These are phyloP conservation scores for Drosophila chauvacae DNA, from an alignment of 1,140 invertebrate species.

Conservation along the genomic window DNA sequence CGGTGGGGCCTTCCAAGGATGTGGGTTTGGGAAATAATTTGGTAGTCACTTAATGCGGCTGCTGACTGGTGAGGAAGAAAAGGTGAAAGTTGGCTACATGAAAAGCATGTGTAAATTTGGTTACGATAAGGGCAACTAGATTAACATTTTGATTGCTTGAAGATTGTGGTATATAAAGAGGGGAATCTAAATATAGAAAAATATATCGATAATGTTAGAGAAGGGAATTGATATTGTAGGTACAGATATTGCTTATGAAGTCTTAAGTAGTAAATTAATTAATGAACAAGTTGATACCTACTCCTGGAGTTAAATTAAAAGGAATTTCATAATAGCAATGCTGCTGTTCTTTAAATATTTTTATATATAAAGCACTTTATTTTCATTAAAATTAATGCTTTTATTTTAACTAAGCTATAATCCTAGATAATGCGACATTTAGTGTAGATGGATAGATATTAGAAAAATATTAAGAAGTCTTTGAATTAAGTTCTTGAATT, in stretches of 20 bases:
- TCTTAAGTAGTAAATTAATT: background rate
- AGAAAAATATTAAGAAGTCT: too few relatives aligned
- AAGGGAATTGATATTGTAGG: background rate
- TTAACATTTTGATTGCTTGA: slow-evolving; percentile 25
- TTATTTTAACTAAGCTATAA: too few relatives aligned
- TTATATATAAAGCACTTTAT: too few relatives aligned
- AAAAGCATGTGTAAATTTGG: slow-evolving; percentile 20
- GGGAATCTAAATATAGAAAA: background rate
- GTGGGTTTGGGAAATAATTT: slow-evolving; percentile 26
- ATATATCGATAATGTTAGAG: too few relatives aligned
- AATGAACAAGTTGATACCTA: accelerated
- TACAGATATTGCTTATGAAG: background rate
- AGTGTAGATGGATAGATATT: too few relatives aligned
- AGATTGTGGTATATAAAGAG: background rate
- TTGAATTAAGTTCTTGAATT: too few relatives aligned
- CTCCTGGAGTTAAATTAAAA: background rate
- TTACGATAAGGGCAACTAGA: slow-evolving; percentile 1
- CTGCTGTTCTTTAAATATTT: too few relatives aligned
- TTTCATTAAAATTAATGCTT: too few relatives aligned
- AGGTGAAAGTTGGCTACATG: slow-evolving; percentile 21
- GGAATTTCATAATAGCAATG: too few relatives aligned
- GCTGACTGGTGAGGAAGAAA: background rate
- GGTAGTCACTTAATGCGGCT: slow-evolving; percentile 20
- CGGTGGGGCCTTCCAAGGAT: background rate
- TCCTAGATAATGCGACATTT: too few relatives aligned